Evolutionary conservation across 1,140 invertebrate genomes (phyloP).

Genomic region (Spodoptera frugiperda): DNA sequence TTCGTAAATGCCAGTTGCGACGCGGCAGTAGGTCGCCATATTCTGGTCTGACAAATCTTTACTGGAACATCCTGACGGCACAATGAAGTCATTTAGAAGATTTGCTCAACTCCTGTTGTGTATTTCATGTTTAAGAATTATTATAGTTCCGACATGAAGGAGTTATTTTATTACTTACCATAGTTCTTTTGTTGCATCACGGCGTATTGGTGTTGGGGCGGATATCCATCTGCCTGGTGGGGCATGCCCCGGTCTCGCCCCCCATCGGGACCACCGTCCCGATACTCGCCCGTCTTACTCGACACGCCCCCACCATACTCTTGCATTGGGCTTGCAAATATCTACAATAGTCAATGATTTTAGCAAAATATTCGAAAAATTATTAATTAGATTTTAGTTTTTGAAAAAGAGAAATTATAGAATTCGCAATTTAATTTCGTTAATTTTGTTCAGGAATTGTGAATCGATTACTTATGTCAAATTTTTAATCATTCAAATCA

Average conservation of each 20-base stretch:
- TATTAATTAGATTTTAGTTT: too few relatives aligned
- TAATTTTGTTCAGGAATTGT: neutral
- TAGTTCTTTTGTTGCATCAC: slow-evolving; percentile 71
- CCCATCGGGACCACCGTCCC: slow-evolving; percentile 60
- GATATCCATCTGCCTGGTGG: slow-evolving; percentile 65
- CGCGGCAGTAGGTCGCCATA: slow-evolving; percentile 70
- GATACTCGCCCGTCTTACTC: slow-evolving; percentile 69
- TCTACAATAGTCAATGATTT: slow-evolving; percentile 50
- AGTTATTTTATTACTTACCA: slow-evolving; percentile 58
- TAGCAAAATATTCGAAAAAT: too few relatives aligned
- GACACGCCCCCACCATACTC: slow-evolving; percentile 75
- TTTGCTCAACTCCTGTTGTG: too few relatives aligned
- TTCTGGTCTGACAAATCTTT: slow-evolving; percentile 73
- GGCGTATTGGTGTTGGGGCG: slow-evolving; percentile 63
- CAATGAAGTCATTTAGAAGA: neutral
- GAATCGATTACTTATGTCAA: too few relatives aligned
- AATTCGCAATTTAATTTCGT: too few relatives aligned
- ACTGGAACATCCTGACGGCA: slow-evolving; percentile 63
- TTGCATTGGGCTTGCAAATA: slow-evolving; percentile 75
- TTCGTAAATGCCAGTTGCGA: slow-evolving; percentile 71
- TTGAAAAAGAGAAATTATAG: too few relatives aligned
- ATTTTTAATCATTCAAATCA: too few relatives aligned
- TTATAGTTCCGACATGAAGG: neutral
- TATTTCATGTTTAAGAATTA: neutral
- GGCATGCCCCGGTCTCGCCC: slow-evolving; percentile 55